These are phyloP conservation scores for Ianthella basta DNA, from an alignment of 37 sponge, comb jelly and placozoan species.

Conservation along the genomic window DNA sequence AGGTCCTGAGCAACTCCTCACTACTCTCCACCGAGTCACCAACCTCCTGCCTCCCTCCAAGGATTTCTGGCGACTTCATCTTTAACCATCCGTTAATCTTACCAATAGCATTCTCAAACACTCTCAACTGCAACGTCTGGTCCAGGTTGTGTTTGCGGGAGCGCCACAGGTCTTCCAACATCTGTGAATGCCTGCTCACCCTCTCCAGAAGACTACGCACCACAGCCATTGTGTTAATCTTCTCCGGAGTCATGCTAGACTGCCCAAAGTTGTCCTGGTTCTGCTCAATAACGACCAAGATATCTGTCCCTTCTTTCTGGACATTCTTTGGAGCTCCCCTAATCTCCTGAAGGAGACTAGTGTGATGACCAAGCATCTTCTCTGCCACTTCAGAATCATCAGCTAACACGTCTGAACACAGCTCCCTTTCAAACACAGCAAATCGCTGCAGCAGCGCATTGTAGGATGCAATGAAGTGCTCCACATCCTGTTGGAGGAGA, in stretches of 20 bases:
- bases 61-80: conserved; percentile 59
- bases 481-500: conserved; percentile 59
- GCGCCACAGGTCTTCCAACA: conserved; percentile 71
- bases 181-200: conserved; percentile 37
- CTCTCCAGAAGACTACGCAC: conserved; percentile 57
- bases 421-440: conserved; percentile 67
- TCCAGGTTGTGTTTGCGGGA: conserved; percentile 48
- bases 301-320: conserved; percentile 63
- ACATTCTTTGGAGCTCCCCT: conserved; percentile 70
- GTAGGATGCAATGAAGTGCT: conserved; percentile 70
- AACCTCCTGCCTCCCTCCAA: conserved; percentile 51
- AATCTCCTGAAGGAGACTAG: conserved; percentile 64
- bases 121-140: conserved; percentile 58
- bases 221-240: conserved; percentile 70
- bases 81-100: conserved; percentile 78
- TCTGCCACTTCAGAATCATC: conserved; percentile 50
- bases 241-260: conserved; percentile 76
- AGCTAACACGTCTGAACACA: conserved; percentile 43
- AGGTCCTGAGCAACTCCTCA: conserved; percentile 32
- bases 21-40: conserved; percentile 47
- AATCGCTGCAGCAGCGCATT: conserved; percentile 77
- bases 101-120: conserved; percentile 63
- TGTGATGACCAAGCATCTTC: conserved; percentile 54
- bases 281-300: conserved; percentile 64
- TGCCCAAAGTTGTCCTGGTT: conserved; percentile 55